Evolutionary conservation across 2,113 vertebrate species (phyloP), one percentile per base, ranked within the genome.

Genomic region (Motacilla alba): DNA sequence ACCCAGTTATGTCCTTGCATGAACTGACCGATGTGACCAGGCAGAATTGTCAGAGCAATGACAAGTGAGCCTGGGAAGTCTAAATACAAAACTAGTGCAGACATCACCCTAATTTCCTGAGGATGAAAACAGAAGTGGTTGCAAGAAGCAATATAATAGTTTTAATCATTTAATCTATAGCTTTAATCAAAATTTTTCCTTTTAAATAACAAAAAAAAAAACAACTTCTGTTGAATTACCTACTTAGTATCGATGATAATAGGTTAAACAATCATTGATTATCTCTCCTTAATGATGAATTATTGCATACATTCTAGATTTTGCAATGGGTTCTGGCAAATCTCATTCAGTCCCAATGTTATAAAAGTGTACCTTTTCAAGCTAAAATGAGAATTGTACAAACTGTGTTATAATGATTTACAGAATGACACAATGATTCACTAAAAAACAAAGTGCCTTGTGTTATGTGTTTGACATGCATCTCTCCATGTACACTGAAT

Each of bases 221-320:
- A n/a, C 60, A 89, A 73, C 50, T 97, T 97, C 85, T 94, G 41
- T 82, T 94, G 52, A 92, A 96, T 97, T 94, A 81, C 44, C 49
- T 93, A 80, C 79, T 97, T 96, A 95, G 84, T 70, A 56, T 11
- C 52, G 68, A 60, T 87, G 92, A 93, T 89, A 97, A 94, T 64
- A 95, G 60, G 52, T 83, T 95, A 97, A 96, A 88, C 7, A 79
- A 73, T 60, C 67, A 97, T 95, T 95, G 95, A 97, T 96, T 97
- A 92, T 90, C 74, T 93, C 97, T 96, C 89, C 77, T 66, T 89
- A 94, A 92, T 92, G 92, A 96, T 95, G 44, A 90, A 96, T 95
- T 88, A 64, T 92, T 90, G 53, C 59, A 86, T 75, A 56, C 31
- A 72, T 77, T 28, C 72, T 74, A 80, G 46, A 47, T 89, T 96